Percentiles rank a stretch among this genome's conserved stretches.
Evolutionary conservation across 2,888 invertebrate genomes (phyloP).

Genomic region (Philaethria dido): DNA sequence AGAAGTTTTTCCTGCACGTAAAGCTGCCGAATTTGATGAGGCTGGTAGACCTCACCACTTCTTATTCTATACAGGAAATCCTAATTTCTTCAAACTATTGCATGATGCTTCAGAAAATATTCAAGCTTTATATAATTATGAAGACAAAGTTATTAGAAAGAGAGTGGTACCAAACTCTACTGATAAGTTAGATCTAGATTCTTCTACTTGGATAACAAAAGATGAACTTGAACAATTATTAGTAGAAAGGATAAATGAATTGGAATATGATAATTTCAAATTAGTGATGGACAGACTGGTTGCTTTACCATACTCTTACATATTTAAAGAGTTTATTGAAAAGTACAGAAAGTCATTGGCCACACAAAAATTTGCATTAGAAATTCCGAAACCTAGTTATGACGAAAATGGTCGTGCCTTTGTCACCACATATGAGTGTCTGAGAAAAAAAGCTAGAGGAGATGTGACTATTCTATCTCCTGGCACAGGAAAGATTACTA

Average conservation of each 20-base stretch:
- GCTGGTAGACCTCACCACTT: slow-evolving; percentile 95
- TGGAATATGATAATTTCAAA: slow-evolving; percentile 89
- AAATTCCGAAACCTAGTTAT: slow-evolving; percentile 87
- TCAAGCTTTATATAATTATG: slow-evolving; percentile 86
- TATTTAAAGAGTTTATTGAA: slow-evolving; percentile 88
- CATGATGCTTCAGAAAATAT: slow-evolving; percentile 90
- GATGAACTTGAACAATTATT: slow-evolving; percentile 85
- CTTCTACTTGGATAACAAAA: slow-evolving; percentile 86
- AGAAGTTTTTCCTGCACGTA: slow-evolving; percentile 91
- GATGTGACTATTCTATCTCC: slow-evolving; percentile 91
- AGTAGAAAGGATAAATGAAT: slow-evolving; percentile 87
- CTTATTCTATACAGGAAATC: slow-evolving; percentile 95
- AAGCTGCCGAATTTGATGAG: slow-evolving; percentile 95
- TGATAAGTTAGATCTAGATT: slow-evolving; percentile 72
- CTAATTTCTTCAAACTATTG: slow-evolving; percentile 92
- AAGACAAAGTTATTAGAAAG: slow-evolving; percentile 87
- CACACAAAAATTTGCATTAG: slow-evolving; percentile 82
- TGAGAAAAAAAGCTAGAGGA: slow-evolving; percentile 88
- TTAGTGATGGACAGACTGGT: slow-evolving; percentile 88
- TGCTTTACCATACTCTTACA: slow-evolving; percentile 88
- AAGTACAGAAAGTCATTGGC: slow-evolving; percentile 86
- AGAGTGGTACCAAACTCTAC: slow-evolving; percentile 85
- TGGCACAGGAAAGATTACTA: slow-evolving; percentile 91
- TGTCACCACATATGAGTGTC: slow-evolving; percentile 88
- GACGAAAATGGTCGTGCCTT: slow-evolving; percentile 88